Evolutionary conservation across 2,113 vertebrate species (phyloP).

Genomic region (Phalacrocorax brasilianus): DNA sequence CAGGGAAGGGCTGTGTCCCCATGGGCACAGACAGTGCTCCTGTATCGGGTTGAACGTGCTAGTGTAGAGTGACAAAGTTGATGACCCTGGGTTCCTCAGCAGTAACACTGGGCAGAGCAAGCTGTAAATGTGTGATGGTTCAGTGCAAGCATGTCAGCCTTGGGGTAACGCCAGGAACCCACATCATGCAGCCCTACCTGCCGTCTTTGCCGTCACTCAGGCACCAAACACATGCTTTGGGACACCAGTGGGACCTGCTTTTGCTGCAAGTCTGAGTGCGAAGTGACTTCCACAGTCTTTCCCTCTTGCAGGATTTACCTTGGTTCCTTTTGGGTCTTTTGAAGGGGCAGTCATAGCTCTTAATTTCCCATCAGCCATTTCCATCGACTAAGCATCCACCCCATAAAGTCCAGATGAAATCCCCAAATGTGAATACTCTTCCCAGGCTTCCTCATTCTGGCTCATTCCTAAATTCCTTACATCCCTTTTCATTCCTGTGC

Average conservation of each 20-base stretch:
- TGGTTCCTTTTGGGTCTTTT: not conserved
- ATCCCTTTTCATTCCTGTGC: accelerated
- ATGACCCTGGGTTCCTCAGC: not conserved
- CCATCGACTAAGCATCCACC: not conserved
- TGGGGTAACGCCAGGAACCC: accelerated
- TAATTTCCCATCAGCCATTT: not conserved
- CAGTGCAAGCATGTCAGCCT: accelerated
- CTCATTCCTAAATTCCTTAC: not conserved
- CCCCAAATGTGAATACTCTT: not conserved
- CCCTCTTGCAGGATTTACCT: not conserved
- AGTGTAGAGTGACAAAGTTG: not conserved
- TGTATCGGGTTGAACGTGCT: accelerated
- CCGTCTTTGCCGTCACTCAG: not conserved
- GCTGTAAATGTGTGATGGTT: not conserved
- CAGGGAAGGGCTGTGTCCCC: not conserved
- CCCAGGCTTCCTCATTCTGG: not conserved
- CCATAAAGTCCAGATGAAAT: not conserved
- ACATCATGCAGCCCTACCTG: not conserved
- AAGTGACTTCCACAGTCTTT: not conserved
- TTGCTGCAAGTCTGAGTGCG: not conserved
- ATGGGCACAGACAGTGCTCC: not conserved
- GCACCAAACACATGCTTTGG: not conserved
- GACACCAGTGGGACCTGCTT: not conserved
- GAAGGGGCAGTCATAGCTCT: not conserved
- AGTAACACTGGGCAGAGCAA: accelerated